Evolutionary conservation across 2,113 vertebrate genomes (phyloP).

Genomic region (Anser brachyrhynchus): DNA sequence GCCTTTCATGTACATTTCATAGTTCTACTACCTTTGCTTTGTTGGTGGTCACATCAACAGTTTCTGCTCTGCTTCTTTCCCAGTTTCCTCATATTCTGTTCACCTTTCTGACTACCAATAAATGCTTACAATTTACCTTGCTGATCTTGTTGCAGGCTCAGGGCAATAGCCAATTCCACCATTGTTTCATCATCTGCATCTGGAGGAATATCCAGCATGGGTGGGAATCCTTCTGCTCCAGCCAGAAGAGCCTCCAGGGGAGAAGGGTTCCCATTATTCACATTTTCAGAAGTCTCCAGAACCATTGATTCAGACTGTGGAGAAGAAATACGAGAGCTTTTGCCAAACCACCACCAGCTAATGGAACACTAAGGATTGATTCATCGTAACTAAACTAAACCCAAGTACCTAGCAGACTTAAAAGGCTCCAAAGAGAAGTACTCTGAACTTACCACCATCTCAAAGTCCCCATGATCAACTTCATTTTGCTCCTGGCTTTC

Average conservation of each 20-base stretch:
- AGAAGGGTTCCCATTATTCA: conserved; percentile 97
- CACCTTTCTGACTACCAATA: background rate
- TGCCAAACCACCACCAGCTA: background rate
- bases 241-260: conserved; percentile 95
- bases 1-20: background rate
- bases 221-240: conserved; percentile 96
- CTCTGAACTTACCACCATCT: conserved; percentile 93
- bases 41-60: background rate
- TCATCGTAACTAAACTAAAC: background rate
- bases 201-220: conserved; percentile 98
- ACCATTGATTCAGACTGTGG: conserved; percentile 96
- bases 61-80: background rate
- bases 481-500: conserved; percentile 96
- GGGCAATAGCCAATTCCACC: conserved; percentile 96
- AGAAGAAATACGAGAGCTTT: conserved; percentile 27
- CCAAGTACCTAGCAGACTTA: background rate
- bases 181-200: conserved; percentile 99
- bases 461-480: conserved; percentile 97
- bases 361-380: background rate
- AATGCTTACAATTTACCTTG: conserved; percentile 83
- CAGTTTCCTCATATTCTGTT: background rate
- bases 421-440: background rate
- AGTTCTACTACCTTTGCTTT: background rate
- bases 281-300: conserved; percentile 93
- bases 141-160: conserved; percentile 97